phyloP scores from a whole-genome alignment of 2,113 vertebrate genomes.

The Corvus hawaiiensis region DNA sequence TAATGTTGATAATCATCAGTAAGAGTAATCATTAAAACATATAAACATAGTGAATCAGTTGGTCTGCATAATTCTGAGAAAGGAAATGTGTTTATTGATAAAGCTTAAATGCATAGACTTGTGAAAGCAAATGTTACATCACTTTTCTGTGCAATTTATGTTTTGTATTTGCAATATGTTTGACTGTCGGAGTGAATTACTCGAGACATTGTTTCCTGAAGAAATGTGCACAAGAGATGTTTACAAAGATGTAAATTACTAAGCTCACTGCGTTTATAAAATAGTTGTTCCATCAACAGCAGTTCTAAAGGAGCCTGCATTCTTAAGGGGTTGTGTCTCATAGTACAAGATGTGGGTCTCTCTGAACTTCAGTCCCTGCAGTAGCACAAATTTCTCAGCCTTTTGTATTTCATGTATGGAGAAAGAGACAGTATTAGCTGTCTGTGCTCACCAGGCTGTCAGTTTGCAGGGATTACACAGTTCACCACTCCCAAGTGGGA shows the following conservation, averaged over 20 bases:
- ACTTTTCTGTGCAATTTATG: slow-evolving; percentile 12
- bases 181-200: not conserved
- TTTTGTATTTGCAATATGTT: not conserved
- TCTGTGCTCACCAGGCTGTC: not conserved
- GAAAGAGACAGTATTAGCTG: not conserved
- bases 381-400: not conserved
- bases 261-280: not conserved
- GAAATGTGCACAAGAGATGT: not conserved
- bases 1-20: not conserved
- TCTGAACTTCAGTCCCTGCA: not conserved
- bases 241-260: not conserved
- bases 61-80: not conserved
- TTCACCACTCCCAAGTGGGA: not conserved
- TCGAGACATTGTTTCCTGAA: not conserved
- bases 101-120: not conserved
- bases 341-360: not conserved
- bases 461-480: not conserved
- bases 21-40: not conserved
- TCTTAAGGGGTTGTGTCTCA: not conserved
- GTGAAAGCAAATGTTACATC: not conserved
- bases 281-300: not conserved
- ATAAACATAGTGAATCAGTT: not conserved
- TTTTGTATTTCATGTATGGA: not conserved
- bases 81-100: not conserved
- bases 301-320: not conserved